Percentiles rank a stretch among this genome's conserved stretches.
phyloP scores from a whole-genome alignment of 2,888 invertebrate genomes.

The Mythimna lalbum region DNA sequence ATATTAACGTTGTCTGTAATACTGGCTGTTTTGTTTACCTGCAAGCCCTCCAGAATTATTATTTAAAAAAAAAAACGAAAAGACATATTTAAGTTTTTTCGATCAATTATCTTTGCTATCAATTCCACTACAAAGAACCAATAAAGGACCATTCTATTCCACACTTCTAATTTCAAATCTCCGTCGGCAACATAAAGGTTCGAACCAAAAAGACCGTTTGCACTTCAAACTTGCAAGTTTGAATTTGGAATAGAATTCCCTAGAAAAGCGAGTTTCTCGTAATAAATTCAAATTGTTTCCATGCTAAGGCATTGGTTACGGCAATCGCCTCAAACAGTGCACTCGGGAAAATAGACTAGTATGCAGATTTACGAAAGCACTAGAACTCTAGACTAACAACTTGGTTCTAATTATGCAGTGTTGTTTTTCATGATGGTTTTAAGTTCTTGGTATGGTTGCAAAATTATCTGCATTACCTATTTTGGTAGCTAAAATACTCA shows the following conservation, averaged over 20 bases:
- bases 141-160: background rate
- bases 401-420: conserved; percentile 49
- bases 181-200: conserved; percentile 34
- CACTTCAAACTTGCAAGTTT: conserved; percentile 24
- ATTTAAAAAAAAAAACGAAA: too few species aligned
- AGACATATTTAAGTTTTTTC: too few species aligned
- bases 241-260: conserved; percentile 54
- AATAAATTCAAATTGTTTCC: conserved; percentile 62
- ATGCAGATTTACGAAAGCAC: conserved; percentile 54
- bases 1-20: too few species aligned
- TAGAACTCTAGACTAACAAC: conserved; percentile 43
- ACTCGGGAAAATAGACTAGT: conserved; percentile 35
- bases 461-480: conserved; percentile 1
- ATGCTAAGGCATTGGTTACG: conserved; percentile 47
- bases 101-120: background rate
- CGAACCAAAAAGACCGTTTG: conserved; percentile 12
- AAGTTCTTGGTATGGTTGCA: conserved; percentile 7
- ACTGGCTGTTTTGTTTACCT: too few species aligned
- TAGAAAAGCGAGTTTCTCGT: conserved; percentile 51
- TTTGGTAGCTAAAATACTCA: background rate
- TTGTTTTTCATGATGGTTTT: conserved; percentile 29
- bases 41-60: background rate
- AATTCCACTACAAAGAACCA: background rate
- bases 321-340: conserved; percentile 37
- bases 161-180: background rate